Base-by-base conservation (phyloP, 2,888 invertebrate genomes). In the Heliothis peltigera region DNA sequence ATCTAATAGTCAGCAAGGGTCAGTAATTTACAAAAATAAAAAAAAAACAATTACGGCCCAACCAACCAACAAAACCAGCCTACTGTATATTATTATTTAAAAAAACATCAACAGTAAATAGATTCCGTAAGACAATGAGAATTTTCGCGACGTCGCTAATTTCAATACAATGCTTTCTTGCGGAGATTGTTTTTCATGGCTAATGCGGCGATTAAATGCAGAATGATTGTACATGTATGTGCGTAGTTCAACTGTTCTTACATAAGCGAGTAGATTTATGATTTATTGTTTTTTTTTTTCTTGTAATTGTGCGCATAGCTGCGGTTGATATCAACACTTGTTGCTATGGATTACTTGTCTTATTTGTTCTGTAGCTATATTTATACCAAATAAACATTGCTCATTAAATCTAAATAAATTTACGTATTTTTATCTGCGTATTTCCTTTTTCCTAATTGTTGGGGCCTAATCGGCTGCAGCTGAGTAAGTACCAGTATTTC, bases 131-230 rank as follows among this genome's bases (percentile, higher is more conserved):
- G 54, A 77, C 63, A 77, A 77, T 71, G 43, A 63, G 7, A n/a
- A 25, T 62, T 73, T 77, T 70, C 58, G n/a, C 63, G 53, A 39
- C 18, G 22, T 19, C 46, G 54, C n/a, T 56, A 43, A 76, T 76
- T 66, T 56, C 44, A 74, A 75, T 65, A 74, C 77, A 77, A 77
- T 75, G 65, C 65, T 77, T 65, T 77, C 65, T 57, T 51, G 25
- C 8, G 19, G 21, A 48, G 15, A 64, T 57, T 68, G 55, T 63
- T 64, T 68, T 51, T 57, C 67, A 68, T 54, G 55, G 28, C 32
- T 70, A 60, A 60, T 52, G 43, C 28, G 4, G 42, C 35, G 19
- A 70, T 70, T 75, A 70, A 47, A 49, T 47, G 18, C 56, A 21
- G 7, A 15, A 48, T 39, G 48, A 51, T 35, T 58, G 47, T 49